Percentiles rank a stretch among this genome's conserved stretches.
phyloP scores from a whole-genome alignment of 2,113 vertebrate genomes.

The Sporophila hypoxantha region DNA sequence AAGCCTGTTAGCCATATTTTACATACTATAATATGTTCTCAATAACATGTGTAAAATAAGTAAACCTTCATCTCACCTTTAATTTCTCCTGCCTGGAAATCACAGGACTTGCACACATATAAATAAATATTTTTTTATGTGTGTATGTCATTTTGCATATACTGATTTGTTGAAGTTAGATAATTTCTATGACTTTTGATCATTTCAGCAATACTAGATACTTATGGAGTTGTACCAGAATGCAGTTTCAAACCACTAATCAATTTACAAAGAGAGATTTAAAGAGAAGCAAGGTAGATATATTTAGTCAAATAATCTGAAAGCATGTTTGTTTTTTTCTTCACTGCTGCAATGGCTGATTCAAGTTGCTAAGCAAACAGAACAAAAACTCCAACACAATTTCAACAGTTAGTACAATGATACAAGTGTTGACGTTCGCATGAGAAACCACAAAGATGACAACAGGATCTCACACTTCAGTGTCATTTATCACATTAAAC shows the following conservation, averaged over 20 bases:
- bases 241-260: not conserved
- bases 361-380: not conserved
- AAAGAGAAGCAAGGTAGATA: not conserved
- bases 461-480: not conserved
- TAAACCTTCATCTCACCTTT: not conserved
- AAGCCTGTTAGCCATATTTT: not conserved
- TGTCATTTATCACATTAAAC: not conserved
- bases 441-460: not conserved
- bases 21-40: not conserved
- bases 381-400: not conserved
- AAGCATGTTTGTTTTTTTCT: not conserved
- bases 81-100: not conserved
- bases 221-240: not conserved
- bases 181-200: not conserved
- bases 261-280: not conserved
- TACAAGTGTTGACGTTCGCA: not conserved
- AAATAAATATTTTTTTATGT: not conserved
- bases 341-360: not conserved
- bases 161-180: not conserved
- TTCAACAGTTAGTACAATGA: not conserved
- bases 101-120: not conserved
- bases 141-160: not conserved
- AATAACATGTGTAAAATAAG: not conserved
- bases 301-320: not conserved
- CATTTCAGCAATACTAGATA: not conserved